Evolutionary conservation across 2,888 invertebrate species (phyloP).

Genomic region (Eupithecia vulgata): DNA sequence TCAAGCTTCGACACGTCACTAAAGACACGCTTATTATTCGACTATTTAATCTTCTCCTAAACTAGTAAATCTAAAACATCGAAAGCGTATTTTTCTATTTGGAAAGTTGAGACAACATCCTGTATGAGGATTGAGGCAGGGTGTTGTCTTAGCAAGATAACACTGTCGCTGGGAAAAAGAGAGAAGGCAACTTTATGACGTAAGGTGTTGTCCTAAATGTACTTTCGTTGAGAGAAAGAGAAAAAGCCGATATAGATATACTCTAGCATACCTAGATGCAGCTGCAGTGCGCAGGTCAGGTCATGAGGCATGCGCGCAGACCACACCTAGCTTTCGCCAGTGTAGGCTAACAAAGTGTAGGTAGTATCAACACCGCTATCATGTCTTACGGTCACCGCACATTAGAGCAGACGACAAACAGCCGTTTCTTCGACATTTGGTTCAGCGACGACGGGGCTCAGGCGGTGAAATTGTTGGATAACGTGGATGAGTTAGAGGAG

Average conservation of each 20-base stretch:
- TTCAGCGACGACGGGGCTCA: constrained; percentile 8
- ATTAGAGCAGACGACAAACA: not conserved
- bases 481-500: constrained; percentile 13
- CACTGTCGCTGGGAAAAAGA: not conserved
- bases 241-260: not conserved
- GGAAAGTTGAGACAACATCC: not conserved
- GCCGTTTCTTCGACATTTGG: constrained; percentile 20
- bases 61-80: not conserved
- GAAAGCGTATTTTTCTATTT: not conserved
- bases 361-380: not conserved
- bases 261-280: constrained; percentile 16
- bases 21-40: not conserved
- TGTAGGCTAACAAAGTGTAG: not conserved
- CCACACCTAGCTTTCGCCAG: not conserved
- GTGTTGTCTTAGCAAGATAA: not conserved
- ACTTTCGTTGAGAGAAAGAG: not conserved
- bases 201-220: not conserved
- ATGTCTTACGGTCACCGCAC: constrained; percentile 12
- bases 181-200: not conserved
- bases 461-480: constrained; percentile 14
- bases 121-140: not conserved
- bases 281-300: constrained; percentile 27
- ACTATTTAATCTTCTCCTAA: not conserved
- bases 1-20: not conserved
- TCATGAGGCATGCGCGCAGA: constrained; percentile 18